Base-by-base conservation (phyloP, 2,797 vertebrate species). In the Muraenolepis orangiensis region DNA sequence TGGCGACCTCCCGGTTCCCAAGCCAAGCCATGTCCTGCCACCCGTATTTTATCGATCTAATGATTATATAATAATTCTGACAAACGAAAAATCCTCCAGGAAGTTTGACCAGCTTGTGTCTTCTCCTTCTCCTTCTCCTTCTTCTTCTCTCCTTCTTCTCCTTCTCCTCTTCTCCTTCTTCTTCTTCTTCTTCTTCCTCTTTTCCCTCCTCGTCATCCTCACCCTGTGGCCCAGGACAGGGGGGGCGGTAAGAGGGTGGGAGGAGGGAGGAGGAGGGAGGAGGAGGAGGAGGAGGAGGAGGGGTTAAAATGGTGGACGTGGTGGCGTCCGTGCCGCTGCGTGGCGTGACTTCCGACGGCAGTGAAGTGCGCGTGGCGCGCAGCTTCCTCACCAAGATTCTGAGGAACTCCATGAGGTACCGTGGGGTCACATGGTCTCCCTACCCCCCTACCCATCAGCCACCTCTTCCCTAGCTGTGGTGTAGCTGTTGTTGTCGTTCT, bases 351-450 rank as follows among this genome's bases (percentile, higher is more conserved):
- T 93, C 94, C 87, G 94, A 95, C 86, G 94, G 95, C 86, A 94
- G 80, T 18, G 95, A 97, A 78, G 91, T 95, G 83, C 91, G 92
- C 23, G 82, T 94, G 92, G 96, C 95, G 0, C 94, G 95, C 82
- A 94, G 87, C 90, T 96, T 96, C 87, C 95, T 98, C 81, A 94
- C 84, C 76, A 97, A 96, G 94, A 96, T 96, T 90, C 93, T 97
- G 85, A 94, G 93, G 87, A 95, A 93, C 88, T 96, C 96, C 4
- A 95, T 96, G 95, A 97, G 96, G 96, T 96, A 96, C 78, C 73
- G 83, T 86, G 61, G 38, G 72, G 14, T 72, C 38, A 68, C 72
- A 12, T 42, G 13, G 13, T 3, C 40, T 14, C 40, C 40, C 14
- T 14, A 11, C 13, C 40, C 40, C 40, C 36, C 13, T 69, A 3